Base-by-base conservation (phyloP, 2,888 invertebrate species). In the Mimumesa dahlbomi region DNA sequence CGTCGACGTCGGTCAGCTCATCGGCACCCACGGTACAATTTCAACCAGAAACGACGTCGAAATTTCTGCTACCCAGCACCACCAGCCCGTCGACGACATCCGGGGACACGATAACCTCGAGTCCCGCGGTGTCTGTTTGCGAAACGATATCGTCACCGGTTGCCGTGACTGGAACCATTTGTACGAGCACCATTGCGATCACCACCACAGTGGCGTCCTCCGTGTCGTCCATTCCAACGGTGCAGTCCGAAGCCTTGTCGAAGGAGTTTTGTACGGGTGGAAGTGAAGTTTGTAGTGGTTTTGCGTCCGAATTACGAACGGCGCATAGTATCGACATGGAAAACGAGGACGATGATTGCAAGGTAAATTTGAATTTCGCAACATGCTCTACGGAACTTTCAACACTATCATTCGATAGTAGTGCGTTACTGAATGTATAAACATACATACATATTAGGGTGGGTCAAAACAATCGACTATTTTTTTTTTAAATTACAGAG, bases 11-110 rank as follows among this genome's bases (percentile, higher is more conserved):
- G 43, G 61, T 61, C 11, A 48, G 48, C 6, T 62, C 62, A 0
- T 46, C 59, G 6, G 25, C 59, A 3, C 14, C 65, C 11, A 48
- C 59, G 1, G 57, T 58, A 7, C 71, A 53, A 16, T 31, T 49
- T 3, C 70, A 57, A 6, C 53, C 70, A 0, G 57, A 40, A 1
- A 14, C 53, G 25, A 13, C 50, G 4, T 13, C 43, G 5, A 0
- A 4, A 7, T 34, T n/a, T 9, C n/a, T n/a, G n/a, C n/a, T n/a
- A n/a, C n/a, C n/a, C n/a, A n/a, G n/a, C n/a, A n/a, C n/a, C n/a
- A n/a, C n/a, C n/a, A n/a, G n/a, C n/a, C 9, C 3, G 9, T 14
- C 18, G n/a, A n/a, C 16, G 5, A 19, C 3, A 25, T 7, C 29
- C 9, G 42, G 56, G 13, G 40, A 21, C 9, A 42, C 7, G 3